These are phyloP conservation scores for Masnerella sp. DNA, from an alignment of 2,888 invertebrate genomes.

Conservation along the genomic window DNA sequence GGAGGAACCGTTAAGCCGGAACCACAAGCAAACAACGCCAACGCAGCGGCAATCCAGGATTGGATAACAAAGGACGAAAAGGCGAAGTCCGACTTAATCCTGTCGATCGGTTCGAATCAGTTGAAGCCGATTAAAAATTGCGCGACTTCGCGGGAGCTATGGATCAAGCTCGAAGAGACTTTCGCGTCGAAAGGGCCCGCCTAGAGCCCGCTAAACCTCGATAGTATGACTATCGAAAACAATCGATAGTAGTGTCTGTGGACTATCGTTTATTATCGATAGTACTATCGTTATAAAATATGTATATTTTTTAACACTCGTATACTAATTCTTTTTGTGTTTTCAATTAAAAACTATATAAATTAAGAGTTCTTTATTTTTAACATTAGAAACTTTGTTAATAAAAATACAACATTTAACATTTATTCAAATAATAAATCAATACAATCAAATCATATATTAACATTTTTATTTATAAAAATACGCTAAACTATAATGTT, in stretches of 20 bases:
- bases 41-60: constrained; percentile 2
- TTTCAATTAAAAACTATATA: not conserved
- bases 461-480: no score
- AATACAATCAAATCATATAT: no score
- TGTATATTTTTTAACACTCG: not conserved
- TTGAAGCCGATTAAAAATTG: constrained; percentile 4
- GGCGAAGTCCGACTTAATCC: not conserved
- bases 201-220: constrained; percentile 16
- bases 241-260: constrained; percentile 2
- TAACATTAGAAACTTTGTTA: no score
- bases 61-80: constrained; percentile 5
- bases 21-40: not conserved
- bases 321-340: not conserved
- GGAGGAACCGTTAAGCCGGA: no score
- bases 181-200: not conserved
- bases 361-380: not conserved
- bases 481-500: no score
- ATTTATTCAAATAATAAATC: no score
- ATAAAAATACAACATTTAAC: no score
- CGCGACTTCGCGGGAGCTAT: not conserved
- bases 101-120: not conserved
- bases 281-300: constrained; percentile 2
- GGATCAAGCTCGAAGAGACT: not conserved
- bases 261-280: constrained; percentile 17
- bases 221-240: constrained; percentile 22